Evolutionary conservation across 2,113 vertebrate genomes (phyloP), one percentile per base, ranked within the genome.

Genomic region (Phasianus colchicus): DNA sequence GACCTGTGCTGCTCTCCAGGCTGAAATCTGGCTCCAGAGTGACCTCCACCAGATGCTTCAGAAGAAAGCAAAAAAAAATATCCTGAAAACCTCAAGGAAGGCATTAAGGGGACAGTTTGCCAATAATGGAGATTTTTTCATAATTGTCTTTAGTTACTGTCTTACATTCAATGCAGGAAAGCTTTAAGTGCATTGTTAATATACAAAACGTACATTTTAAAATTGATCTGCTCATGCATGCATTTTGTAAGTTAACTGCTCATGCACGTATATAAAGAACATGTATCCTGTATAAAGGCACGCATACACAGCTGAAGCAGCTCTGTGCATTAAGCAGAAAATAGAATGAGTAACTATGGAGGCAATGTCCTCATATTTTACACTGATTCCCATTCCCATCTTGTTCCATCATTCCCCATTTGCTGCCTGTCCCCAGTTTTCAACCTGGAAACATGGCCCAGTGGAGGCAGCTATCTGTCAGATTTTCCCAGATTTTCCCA

Each of bases 1-100:
- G 66, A 17, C 24, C 84, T 64, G 29, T 16, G 5, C 72, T 82
- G 18, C 61, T 86, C 66, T 88, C n/a, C 40, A 42, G 57, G 24
- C 57, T 89, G 87, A 74, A 89, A 69, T 24, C 61, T 82, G 91
- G 38, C 67, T 92, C 34, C 47, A 1, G 27, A 38, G 57, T 95
- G 84, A 85, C 84, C 64, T 70, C 42, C 50, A 86, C 73, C 93
- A 90, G 66, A 88, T 73, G 61, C 54, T 90, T 19, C 36, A 90
- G 52, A 88, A 77, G 67, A 30, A 29, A 6, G 42, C 16, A 65
- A 79, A 93, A 91, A 61, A n/a, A 17, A 0, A 38, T 43, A 17
- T 22, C 4, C 10, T 22, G 58, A 86, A 86, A 66, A 1, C 16
- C 76, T 78, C 88, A 86, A 47, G 65, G 57, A 88, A 88, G 38